Conservation (phyloP, 2,888 invertebrate species). For the Drosophila neutralis region DNA sequence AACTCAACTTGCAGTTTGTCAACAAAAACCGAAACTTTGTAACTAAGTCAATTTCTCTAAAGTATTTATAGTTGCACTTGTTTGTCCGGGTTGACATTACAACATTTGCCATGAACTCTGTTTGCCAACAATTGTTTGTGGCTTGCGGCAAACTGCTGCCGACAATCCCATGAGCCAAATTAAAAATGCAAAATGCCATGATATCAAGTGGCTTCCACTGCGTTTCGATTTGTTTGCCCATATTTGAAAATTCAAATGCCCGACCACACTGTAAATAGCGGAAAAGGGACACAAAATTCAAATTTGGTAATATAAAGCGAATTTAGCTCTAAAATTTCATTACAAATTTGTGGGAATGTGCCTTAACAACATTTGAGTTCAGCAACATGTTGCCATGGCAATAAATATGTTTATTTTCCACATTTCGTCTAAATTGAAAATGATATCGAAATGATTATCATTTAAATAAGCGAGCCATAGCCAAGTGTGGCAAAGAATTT, state of each 20-base stretch:
- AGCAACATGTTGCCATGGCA: conserved; percentile 22
- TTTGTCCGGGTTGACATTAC: conserved; percentile 7
- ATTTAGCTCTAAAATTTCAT: conserved; percentile 4
- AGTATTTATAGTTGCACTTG: conserved; percentile 44
- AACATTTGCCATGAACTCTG: conserved; percentile 12
- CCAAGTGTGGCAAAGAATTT: neutral
- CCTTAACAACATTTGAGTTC: neutral
- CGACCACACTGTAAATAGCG: conserved; percentile 58
- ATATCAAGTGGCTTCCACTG: conserved; percentile 42
- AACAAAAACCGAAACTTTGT: conserved; percentile 45
- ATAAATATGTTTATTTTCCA: neutral
- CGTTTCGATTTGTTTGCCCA: conserved; percentile 27
- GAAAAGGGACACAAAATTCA: conserved; percentile 21
- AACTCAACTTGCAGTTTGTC: conserved; percentile 12
- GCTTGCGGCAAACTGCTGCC: conserved; percentile 36
- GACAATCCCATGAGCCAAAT: conserved; percentile 56
- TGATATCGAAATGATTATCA: neutral
- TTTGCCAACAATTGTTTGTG: conserved; percentile 64
- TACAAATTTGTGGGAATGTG: neutral
- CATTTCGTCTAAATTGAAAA: neutral
- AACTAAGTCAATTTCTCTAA: conserved; percentile 43
- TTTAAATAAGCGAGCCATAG: neutral
- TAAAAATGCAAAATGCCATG: conserved; percentile 57
- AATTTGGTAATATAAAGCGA: conserved; percentile 6
- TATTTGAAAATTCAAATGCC: conserved; percentile 22